Evolutionary conservation across 2,888 invertebrate genomes (phyloP).

Genomic region (Pammene fasciana): DNA sequence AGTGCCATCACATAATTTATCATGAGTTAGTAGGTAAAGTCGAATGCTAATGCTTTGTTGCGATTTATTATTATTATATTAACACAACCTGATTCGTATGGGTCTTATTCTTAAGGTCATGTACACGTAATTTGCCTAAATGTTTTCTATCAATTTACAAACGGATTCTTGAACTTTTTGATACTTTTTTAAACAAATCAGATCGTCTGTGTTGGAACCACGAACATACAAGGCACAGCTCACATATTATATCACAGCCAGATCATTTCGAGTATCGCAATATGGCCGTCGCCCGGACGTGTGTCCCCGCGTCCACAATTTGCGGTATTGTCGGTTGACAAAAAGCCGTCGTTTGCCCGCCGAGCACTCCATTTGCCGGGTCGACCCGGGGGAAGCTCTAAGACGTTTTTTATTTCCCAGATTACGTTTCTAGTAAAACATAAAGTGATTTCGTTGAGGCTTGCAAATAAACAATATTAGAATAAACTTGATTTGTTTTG

Average conservation of each 20-base stretch:
- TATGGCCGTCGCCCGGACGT: constrained; percentile 36
- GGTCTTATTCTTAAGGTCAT: too few species aligned
- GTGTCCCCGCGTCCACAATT: constrained; percentile 56
- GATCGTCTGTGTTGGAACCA: neutral
- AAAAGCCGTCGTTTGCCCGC: constrained; percentile 63
- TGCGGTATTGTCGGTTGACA: constrained; percentile 68
- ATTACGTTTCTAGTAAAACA: constrained; percentile 68
- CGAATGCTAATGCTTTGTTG: too few species aligned
- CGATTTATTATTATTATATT: too few species aligned
- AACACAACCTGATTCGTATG: too few species aligned
- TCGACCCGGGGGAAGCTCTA: constrained; percentile 55
- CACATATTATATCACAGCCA: neutral
- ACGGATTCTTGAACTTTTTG: too few species aligned
- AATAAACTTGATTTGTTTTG: constrained; percentile 14
- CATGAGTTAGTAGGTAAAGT: too few species aligned
- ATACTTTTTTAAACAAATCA: neutral
- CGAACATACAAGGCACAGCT: neutral
- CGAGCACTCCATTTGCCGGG: constrained; percentile 53
- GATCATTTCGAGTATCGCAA: constrained; percentile 19
- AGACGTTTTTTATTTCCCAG: constrained; percentile 64
- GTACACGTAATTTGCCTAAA: too few species aligned
- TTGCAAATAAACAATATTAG: constrained; percentile 43
- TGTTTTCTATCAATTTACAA: too few species aligned
- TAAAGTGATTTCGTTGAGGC: constrained; percentile 64
- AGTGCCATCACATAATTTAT: too few species aligned